Evolutionary conservation across 2,113 vertebrate genomes (phyloP), one percentile per base, ranked within the genome.

Genomic region (Chaetura pelagica): DNA sequence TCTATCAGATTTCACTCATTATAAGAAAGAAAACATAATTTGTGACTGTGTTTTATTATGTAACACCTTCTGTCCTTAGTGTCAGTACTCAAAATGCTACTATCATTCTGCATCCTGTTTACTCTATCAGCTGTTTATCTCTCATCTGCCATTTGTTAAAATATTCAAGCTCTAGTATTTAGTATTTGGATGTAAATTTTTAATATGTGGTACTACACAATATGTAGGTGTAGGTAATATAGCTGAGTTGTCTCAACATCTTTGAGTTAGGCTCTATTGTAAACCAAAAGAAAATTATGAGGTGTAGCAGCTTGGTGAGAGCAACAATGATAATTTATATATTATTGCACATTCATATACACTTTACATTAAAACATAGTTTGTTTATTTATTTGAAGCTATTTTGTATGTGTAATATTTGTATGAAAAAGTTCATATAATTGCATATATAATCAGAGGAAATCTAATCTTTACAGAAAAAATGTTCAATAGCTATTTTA

Each of bases 91-190:
- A 91, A 89, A 92, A 90, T 0, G 2, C 73, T 92, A 94, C 76
- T 94, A 94, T 92, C 93, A 94, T 96, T 95, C 89, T 96, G 92
- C 96, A 97, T 97, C 80, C 76, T 96, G 94, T 95, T 97, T 94
- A 79, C 71, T 89, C 93, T 95, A 92, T 94, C 94, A 94, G 87
- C 82, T 97, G 44, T 94, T 95, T 97, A 88, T 94, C 73, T 97
- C 80, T 95, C 94, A 92, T 95, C 86, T 93, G 51, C 76, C 91
- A 93, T 95, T 92, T 0, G 7, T 91, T 95, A 90, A 94, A 90
- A 82, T 80, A 79, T n/a, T 63, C 66, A 55, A 93, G 67, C 55
- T 19, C 16, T 87, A 38, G 38, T 38, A 57, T 88, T 86, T 74
- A 52, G 23, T 58, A 23, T 74, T 59, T 59, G 18, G 9, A 26